Percentiles rank a stretch among this genome's conserved stretches.
Conservation (phyloP, 2,888 invertebrate genomes). For the Drosophila anceps region DNA sequence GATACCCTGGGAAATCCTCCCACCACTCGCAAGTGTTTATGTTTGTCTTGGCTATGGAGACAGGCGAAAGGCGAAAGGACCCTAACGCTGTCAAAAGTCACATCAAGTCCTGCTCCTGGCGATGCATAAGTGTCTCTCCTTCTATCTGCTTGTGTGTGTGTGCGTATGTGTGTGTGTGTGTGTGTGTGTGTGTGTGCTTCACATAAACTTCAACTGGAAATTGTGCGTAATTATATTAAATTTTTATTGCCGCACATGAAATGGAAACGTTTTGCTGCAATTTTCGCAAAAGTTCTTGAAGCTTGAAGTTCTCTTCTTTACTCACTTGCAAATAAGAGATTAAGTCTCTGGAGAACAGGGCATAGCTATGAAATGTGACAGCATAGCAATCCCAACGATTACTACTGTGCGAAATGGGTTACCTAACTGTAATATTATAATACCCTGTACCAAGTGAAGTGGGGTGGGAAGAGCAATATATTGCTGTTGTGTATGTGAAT, state of each 20-base stretch:
- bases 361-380: constrained; percentile 12
- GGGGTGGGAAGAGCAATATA: too few species aligned
- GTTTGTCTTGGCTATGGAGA: constrained; percentile 77
- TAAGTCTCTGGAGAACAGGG: constrained; percentile 14
- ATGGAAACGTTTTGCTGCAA: constrained; percentile 64
- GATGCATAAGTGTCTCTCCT: constrained; percentile 29
- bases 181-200: constrained; percentile 38
- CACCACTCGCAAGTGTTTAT: constrained; percentile 70
- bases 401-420: background rate
- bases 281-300: constrained; percentile 34
- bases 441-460: background rate
- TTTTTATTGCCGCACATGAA: constrained; percentile 75
- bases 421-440: background rate
- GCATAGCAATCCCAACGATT: constrained; percentile 18
- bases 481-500: background rate
- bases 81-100: constrained; percentile 62
- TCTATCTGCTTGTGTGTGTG: constrained; percentile 3
- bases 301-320: constrained; percentile 38
- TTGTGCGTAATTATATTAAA: constrained; percentile 81
- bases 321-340: constrained; percentile 32
- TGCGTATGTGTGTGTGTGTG: constrained; percentile 10
- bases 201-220: constrained; percentile 75
- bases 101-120: constrained; percentile 20
- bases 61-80: constrained; percentile 30
- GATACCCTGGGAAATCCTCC: background rate